Evolutionary conservation across 2,113 vertebrate species (phyloP).

Genomic region (Lophochroa leadbeateri): DNA sequence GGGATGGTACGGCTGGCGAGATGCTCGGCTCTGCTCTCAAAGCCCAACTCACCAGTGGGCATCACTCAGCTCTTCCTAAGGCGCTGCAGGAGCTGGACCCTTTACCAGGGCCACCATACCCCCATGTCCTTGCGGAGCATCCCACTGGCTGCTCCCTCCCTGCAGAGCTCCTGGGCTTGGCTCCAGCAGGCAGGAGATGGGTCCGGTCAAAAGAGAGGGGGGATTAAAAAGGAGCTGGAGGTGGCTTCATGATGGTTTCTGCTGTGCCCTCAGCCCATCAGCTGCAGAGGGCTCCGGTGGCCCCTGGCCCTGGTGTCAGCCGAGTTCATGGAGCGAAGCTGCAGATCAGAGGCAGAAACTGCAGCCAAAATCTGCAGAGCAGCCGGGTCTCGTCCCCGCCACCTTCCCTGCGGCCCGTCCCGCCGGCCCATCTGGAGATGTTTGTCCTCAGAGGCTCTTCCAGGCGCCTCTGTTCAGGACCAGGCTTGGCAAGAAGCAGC

Average conservation of each 20-base stretch:
- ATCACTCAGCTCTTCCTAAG: background rate
- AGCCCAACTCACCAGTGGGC: background rate
- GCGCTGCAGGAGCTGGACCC: background rate
- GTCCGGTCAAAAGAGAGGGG: background rate
- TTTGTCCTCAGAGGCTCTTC: constrained; percentile 38
- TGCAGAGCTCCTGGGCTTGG: accelerated
- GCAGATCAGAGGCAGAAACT: background rate
- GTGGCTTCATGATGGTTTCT: background rate
- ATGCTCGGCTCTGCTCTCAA: background rate
- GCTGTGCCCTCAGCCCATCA: background rate
- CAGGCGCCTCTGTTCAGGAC: background rate
- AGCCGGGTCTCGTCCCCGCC: background rate
- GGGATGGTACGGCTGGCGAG: accelerated
- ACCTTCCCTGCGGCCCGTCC: background rate
- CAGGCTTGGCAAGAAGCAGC: background rate
- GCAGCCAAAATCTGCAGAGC: constrained; percentile 8
- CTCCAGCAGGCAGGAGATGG: background rate
- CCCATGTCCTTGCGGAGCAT: accelerated
- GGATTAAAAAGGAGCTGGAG: background rate
- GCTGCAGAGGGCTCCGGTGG: accelerated
- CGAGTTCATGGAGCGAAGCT: accelerated
- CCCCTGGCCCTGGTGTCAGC: background rate
- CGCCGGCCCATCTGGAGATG: constrained; percentile 31
- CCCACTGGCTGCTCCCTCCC: background rate
- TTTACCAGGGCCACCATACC: background rate